These are phyloP conservation scores for Aramus guarauna DNA, from an alignment of 2,113 vertebrate species.

Conservation along the genomic window DNA sequence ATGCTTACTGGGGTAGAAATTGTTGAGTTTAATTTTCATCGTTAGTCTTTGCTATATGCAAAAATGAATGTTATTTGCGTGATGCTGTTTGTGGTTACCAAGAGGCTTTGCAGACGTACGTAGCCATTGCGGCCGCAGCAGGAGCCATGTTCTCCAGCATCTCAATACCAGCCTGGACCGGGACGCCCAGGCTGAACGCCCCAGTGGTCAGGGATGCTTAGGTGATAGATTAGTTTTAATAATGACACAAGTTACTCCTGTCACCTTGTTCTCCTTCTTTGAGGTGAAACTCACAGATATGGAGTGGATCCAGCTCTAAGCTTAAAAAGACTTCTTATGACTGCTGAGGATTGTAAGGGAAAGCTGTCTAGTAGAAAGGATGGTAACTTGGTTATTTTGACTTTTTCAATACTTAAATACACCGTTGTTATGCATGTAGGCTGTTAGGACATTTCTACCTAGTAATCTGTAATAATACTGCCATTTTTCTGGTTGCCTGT, in stretches of 20 bases:
- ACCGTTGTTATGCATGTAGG: background rate
- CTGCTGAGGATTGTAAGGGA: background rate
- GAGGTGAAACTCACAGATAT: background rate
- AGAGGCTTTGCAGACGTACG: rapidly evolving
- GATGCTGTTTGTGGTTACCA: background rate
- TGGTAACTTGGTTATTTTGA: background rate
- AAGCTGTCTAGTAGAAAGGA: background rate
- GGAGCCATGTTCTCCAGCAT: background rate
- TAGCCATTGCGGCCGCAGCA: rapidly evolving
- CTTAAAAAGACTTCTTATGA: background rate
- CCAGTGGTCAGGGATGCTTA: background rate
- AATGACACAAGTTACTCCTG: background rate
- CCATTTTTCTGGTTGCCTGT: rapidly evolving
- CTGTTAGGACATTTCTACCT: background rate
- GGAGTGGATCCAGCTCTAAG: background rate
- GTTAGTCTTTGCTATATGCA: background rate
- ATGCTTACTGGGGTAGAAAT: background rate
- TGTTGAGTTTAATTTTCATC: background rate
- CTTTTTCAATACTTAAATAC: background rate
- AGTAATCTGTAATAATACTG: background rate
- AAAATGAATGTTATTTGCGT: background rate
- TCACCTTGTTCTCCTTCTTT: background rate
- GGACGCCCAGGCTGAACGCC: background rate
- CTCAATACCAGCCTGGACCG: background rate
- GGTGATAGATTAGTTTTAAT: background rate